These are phyloP conservation scores for Argyrosomus regius DNA, from an alignment of 2,797 vertebrate genomes.

Conservation along the genomic window DNA sequence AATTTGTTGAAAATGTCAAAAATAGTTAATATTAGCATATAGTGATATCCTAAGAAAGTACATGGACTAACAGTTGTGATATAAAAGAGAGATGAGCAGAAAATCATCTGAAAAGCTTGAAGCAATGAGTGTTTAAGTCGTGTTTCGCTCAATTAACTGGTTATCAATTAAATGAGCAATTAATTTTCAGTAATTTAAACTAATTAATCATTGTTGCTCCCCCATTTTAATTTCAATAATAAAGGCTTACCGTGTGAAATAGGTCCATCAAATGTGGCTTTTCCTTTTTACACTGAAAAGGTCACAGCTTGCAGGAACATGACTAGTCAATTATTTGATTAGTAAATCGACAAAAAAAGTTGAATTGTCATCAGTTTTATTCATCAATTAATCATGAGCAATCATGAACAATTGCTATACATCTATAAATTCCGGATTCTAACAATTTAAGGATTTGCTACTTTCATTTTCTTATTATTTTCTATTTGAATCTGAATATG, in stretches of 20 bases:
- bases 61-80: background rate
- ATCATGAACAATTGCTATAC: background rate
- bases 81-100: background rate
- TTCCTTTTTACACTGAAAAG: background rate
- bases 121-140: background rate
- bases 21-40: background rate
- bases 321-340: background rate
- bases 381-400: background rate
- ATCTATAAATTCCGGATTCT: background rate
- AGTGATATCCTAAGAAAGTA: background rate
- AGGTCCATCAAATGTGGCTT: background rate
- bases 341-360: background rate
- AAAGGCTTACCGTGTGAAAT: background rate
- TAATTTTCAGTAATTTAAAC: background rate
- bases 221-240: background rate
- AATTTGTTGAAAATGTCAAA: background rate
- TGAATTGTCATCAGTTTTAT: no score
- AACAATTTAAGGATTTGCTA: background rate
- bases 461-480: background rate
- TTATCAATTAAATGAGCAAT: background rate
- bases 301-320: background rate
- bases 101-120: background rate
- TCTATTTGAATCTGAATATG: background rate
- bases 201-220: background rate
- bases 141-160: background rate